Conservation (phyloP, 2,797 vertebrate genomes). For the Enteromius thamalakanensis region DNA sequence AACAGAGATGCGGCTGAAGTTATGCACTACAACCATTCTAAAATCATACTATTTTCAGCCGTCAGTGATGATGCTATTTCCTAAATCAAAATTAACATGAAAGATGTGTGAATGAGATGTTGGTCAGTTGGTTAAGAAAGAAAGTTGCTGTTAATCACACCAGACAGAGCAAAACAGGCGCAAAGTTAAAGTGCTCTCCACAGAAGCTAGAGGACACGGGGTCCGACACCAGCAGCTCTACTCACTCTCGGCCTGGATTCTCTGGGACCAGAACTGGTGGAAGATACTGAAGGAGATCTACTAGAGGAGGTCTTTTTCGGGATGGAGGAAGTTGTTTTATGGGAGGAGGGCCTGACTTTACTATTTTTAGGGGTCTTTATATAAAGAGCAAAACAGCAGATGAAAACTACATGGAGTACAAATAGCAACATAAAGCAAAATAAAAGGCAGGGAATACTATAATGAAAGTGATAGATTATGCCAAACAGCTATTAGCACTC, state of each 20-base stretch:
- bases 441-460: neutral
- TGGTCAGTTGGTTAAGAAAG: neutral
- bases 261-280: conserved; percentile 70
- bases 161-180: neutral
- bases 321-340: conserved; percentile 76
- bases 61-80: neutral
- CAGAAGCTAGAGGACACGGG: neutral
- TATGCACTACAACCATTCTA: neutral
- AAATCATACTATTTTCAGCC: neutral
- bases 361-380: conserved; percentile 72
- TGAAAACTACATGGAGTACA: conserved; percentile 42
- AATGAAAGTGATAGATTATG: neutral
- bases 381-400: conserved; percentile 31
- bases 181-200: conserved; percentile 22
- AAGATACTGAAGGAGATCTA: conserved; percentile 75
- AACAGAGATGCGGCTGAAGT: neutral
- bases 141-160: neutral
- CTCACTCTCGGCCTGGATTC: conserved; percentile 80
- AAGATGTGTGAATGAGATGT: neutral
- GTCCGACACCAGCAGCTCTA: conserved; percentile 59
- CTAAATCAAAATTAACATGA: neutral
- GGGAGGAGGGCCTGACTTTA: conserved; percentile 80
- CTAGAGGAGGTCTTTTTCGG: conserved; percentile 77
- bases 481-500: conserved; percentile 33
- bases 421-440: neutral